These are phyloP conservation scores for Nymphalis c-album DNA, from an alignment of 2,888 invertebrate genomes.

Conservation along the genomic window DNA sequence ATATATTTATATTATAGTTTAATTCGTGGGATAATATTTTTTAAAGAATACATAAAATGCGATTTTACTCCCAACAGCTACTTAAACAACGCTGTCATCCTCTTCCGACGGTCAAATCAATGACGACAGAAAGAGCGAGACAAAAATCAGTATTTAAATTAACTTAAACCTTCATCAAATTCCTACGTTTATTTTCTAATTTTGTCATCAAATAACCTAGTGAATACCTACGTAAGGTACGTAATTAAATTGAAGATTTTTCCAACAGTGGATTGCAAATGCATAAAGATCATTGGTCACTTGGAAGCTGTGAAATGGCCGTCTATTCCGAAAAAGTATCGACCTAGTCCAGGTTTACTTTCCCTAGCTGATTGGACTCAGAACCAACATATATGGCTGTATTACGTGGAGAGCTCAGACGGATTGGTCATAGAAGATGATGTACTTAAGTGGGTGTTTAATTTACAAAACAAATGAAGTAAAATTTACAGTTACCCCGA, in stretches of 20 bases:
- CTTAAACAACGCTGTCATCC: too few relatives aligned
- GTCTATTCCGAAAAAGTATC: slow-evolving; percentile 47
- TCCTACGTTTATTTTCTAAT: background rate
- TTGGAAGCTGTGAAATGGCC: slow-evolving; percentile 59
- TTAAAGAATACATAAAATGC: too few relatives aligned
- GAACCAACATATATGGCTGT: slow-evolving; percentile 62
- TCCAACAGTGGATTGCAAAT: slow-evolving; percentile 52
- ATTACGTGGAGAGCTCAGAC: slow-evolving; percentile 60
- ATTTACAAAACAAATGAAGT: too few relatives aligned
- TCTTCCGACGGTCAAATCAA: too few relatives aligned
- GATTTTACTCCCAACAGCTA: too few relatives aligned
- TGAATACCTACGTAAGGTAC: background rate
- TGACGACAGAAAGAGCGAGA: too few relatives aligned
- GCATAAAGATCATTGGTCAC: slow-evolving; percentile 57
- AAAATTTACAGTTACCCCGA: background rate
- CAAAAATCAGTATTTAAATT: too few relatives aligned
- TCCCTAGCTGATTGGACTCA: slow-evolving; percentile 59
- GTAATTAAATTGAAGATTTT: too few relatives aligned
- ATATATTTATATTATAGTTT: too few relatives aligned
- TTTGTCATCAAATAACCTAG: background rate
- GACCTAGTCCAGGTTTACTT: slow-evolving; percentile 51
- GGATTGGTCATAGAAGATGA: slow-evolving; percentile 60
- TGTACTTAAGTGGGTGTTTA: slow-evolving; percentile 54
- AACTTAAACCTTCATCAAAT: too few relatives aligned
- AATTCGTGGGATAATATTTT: too few relatives aligned